Percentiles rank a stretch among this genome's conserved stretches.
These are phyloP conservation scores for Chrysina gloriosa DNA, from an alignment of 2,888 invertebrate species.

Conservation along the genomic window DNA sequence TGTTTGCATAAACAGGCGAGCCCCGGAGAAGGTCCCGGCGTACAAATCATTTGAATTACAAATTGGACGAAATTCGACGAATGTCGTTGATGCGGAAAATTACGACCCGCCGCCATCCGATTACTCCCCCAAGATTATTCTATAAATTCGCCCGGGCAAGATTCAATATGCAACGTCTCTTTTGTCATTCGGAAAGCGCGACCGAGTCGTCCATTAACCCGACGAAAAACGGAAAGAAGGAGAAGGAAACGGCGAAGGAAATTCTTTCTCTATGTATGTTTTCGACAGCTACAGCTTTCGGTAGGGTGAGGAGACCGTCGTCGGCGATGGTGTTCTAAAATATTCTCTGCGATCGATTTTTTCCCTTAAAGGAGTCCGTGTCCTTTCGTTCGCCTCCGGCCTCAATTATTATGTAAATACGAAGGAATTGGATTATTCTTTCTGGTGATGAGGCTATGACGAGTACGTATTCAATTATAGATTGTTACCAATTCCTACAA, in stretches of 20 bases:
- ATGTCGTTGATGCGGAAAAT: slow-evolving; percentile 29
- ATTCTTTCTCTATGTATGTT: slow-evolving; percentile 4
- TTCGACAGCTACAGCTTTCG: neutral
- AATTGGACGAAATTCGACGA: slow-evolving; percentile 32
- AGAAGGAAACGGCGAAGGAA: neutral
- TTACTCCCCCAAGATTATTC: slow-evolving; percentile 19
- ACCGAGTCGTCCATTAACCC: neutral
- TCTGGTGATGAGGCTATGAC: too few species aligned
- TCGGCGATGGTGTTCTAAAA: neutral
- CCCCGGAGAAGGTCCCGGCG: slow-evolving; percentile 4
- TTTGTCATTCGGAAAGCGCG: neutral
- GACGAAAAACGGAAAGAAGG: neutral
- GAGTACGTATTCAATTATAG: too few species aligned
- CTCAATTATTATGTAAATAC: neutral
- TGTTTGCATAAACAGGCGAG: slow-evolving; percentile 29
- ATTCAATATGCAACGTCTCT: slow-evolving; percentile 26
- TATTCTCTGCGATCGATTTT: slow-evolving; percentile 1
- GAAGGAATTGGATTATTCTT: neutral
- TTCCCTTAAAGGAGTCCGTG: neutral
- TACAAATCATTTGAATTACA: slow-evolving; percentile 34
- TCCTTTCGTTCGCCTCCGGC: neutral
- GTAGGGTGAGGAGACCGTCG: neutral
- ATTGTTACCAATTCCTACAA: too few species aligned
- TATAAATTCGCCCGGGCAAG: slow-evolving; percentile 11
- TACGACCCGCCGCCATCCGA: neutral